These are phyloP conservation scores for Agrochola circellaris DNA, from an alignment of 2,888 invertebrate genomes.

Conservation along the genomic window DNA sequence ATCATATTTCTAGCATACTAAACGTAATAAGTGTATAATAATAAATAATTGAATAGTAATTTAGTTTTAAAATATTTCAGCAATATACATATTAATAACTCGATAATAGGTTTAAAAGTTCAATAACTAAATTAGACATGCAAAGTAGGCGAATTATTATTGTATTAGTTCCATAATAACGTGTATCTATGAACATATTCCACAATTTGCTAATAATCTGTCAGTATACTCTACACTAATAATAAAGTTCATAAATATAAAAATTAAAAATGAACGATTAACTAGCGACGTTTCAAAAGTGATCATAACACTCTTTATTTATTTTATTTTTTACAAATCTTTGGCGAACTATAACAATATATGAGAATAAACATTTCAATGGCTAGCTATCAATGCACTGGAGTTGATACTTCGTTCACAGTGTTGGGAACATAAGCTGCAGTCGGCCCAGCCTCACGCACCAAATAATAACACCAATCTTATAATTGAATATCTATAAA, in stretches of 20 bases:
- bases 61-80: constrained; percentile 90
- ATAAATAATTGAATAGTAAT: constrained; percentile 91
- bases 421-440: constrained; percentile 55
- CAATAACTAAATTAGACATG: constrained; percentile 84
- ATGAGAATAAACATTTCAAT: constrained; percentile 79
- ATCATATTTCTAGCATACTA: constrained; percentile 91
- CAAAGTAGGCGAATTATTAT: constrained; percentile 89
- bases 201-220: constrained; percentile 68
- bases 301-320: constrained; percentile 85
- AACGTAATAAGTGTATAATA: constrained; percentile 91
- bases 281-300: constrained; percentile 85
- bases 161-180: constrained; percentile 86
- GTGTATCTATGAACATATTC: constrained; percentile 80
- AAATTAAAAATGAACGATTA: constrained; percentile 80
- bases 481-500: constrained; percentile 60
- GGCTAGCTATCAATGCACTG: constrained; percentile 72
- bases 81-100: constrained; percentile 88
- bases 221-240: constrained; percentile 67
- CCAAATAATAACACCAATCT: constrained; percentile 43
- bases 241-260: constrained; percentile 67
- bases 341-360: constrained; percentile 90
- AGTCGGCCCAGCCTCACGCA: constrained; percentile 50
- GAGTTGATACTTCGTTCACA: constrained; percentile 60
- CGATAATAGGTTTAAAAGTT: constrained; percentile 85
- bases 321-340: constrained; percentile 84